Conservation (phyloP, 2,888 invertebrate genomes). For the Leptura quadrifasciata region DNA sequence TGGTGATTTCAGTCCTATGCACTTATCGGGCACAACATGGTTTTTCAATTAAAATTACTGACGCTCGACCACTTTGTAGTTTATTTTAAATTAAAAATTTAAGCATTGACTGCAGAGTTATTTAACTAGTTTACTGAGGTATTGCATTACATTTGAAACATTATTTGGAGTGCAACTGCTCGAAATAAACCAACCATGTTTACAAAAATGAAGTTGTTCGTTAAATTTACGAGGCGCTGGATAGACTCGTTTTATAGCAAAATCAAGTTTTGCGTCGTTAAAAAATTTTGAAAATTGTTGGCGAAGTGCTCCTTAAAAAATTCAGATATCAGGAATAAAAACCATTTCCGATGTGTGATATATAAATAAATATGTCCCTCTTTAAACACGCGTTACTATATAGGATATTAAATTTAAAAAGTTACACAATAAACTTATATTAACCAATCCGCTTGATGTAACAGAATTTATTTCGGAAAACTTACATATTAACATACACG, state of each 20-base stretch:
- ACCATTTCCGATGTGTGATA: no score
- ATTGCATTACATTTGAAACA: slow-evolving; percentile 43
- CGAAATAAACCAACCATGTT: slow-evolving; percentile 20
- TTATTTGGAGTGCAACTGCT: slow-evolving; percentile 29
- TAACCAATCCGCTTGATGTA: no score
- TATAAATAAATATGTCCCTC: no score
- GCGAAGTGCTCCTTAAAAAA: no score
- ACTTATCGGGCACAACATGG: slow-evolving; percentile 51
- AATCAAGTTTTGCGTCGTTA: no score
- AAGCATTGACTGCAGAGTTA: slow-evolving; percentile 42
- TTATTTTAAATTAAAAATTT: slow-evolving; percentile 54
- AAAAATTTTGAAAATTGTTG: no score
- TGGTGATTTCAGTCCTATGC: slow-evolving; percentile 26
- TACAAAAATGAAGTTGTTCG: not conserved
- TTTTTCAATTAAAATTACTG: slow-evolving; percentile 58
- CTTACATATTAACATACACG: no score
- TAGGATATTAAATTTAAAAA: no score
- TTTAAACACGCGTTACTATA: no score
- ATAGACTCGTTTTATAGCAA: not conserved
- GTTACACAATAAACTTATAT: no score
- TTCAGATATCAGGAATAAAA: no score
- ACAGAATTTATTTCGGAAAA: no score
- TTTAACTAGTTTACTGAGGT: slow-evolving; percentile 49
- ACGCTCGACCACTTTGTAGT: slow-evolving; percentile 52
- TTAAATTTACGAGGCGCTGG: not conserved